phyloP scores from a whole-genome alignment of 2,888 invertebrate species.

The Watsonalla binaria region DNA sequence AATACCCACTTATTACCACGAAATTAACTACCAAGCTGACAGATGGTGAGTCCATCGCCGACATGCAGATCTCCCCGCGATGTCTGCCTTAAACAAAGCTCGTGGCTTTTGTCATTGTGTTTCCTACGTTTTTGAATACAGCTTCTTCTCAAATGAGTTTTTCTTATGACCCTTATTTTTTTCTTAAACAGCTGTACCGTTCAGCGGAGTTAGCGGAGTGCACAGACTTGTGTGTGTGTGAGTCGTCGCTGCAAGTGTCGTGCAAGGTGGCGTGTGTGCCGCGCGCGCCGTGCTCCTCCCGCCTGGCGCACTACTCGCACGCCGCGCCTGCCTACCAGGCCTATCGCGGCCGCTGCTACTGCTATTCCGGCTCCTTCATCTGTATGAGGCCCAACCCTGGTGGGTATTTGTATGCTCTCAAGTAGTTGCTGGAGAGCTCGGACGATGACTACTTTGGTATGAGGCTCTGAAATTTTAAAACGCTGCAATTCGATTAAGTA shows the following conservation, averaged over 20 bases:
- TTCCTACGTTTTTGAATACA: too few species aligned
- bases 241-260: constrained; percentile 85
- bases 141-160: too few species aligned
- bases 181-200: constrained; percentile 83
- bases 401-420: constrained; percentile 18
- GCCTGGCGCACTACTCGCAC: constrained; percentile 93
- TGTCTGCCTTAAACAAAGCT: too few species aligned
- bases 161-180: neutral
- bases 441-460: neutral
- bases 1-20: too few species aligned
- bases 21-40: too few species aligned
- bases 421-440: too few species aligned
- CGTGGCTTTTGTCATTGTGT: too few species aligned
- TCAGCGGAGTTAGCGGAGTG: constrained; percentile 91
- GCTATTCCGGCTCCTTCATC: constrained; percentile 94
- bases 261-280: constrained; percentile 95
- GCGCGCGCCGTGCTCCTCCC: constrained; percentile 90
- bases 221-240: constrained; percentile 93
- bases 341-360: constrained; percentile 91
- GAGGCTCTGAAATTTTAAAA: too few species aligned
- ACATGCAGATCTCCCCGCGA: too few species aligned
- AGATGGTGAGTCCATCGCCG: too few species aligned
- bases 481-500: too few species aligned
- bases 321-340: constrained; percentile 94
- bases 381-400: constrained; percentile 89